Base-by-base conservation (phyloP, 1,140 invertebrate species). In the Caenorhabditis brenneri region DNA sequence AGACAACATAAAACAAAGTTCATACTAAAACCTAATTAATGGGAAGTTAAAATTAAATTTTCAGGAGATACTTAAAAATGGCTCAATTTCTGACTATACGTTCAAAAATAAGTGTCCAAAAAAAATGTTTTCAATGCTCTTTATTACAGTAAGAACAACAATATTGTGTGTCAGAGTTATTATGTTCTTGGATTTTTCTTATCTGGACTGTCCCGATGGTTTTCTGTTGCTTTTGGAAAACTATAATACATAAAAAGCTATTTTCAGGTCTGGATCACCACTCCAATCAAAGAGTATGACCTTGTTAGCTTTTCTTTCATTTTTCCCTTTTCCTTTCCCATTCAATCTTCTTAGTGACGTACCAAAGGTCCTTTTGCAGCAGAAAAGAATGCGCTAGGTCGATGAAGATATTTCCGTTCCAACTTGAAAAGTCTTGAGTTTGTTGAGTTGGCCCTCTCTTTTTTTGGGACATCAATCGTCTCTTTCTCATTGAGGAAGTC, bases 291-390 rank as follows among this genome's bases (percentile, higher is more conserved):
- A n/a, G n/a, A n/a, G n/a, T 12, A 46, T 24, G 22, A 74, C n/a
- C 65, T 42, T 19, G n/a, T 36, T 42, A 15, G 36, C 24, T 74
- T 12, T 27, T n/a, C 22, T 6, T 22, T 27, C 24, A 19, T 51
- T 51, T 36, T 5, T 33, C 16, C 58, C 31, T 19, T 19, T 36
- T 15, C n/a, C n/a, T 15, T 6, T n/a, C 3, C 22, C 29, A 42
- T 42, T 65, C 58, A 65, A 65, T 55, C 22, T 55, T 55, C 24
- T 51, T n/a, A 55, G 4, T 42, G 65, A 74, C 65, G 36, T 74
- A 74, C 65, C 65, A 83, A 31, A 24, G 58, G 87, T 58, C 89
- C 84, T 82, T 89, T 83, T 22, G 91, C 86, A 15, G 87, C 90
- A 12, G 87, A 79, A 42, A 90, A 79, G 19, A 89, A 51, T 12